A percentile compares a stretch with the other conserved stretches of the same genome.
Evolutionary conservation across 2,797 vertebrate species (phyloP).

Genomic region (Lepidocolaptes lacrymiger): DNA sequence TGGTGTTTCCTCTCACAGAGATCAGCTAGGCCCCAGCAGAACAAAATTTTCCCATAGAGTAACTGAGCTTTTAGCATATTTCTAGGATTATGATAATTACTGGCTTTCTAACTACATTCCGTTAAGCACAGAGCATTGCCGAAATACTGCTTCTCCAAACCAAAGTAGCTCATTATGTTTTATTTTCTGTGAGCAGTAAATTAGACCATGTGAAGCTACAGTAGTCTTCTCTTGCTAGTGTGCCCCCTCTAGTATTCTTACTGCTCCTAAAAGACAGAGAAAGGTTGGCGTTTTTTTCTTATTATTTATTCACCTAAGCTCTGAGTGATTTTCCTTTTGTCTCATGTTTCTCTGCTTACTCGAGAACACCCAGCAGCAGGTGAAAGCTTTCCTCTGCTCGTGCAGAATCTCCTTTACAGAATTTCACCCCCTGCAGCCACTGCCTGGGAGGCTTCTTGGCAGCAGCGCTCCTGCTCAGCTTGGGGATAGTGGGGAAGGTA

Average conservation of each 20-base stretch:
- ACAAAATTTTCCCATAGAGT: background rate
- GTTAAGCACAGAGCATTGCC: background rate
- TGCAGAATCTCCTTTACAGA: background rate
- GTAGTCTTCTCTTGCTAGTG: background rate
- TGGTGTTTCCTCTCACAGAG: background rate
- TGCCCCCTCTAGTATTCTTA: background rate
- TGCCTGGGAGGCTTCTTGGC: background rate
- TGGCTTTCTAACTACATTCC: background rate
- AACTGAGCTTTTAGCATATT: background rate
- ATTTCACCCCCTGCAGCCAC: rapidly evolving
- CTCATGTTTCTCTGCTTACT: background rate
- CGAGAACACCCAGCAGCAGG: background rate
- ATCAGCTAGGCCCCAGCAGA: background rate
- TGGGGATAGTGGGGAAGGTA: background rate
- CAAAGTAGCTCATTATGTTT: background rate
- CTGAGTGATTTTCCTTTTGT: background rate
- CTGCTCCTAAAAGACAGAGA: background rate
- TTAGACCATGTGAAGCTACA: background rate
- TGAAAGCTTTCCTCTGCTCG: background rate
- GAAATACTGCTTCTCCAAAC: background rate
- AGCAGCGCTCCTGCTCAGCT: background rate
- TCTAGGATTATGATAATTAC: background rate
- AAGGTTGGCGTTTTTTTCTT: background rate
- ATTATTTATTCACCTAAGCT: background rate
- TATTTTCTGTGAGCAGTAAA: background rate